Evolutionary conservation across 2,113 vertebrate genomes (phyloP), one percentile per base, ranked within the genome.

Genomic region (Oncorhynchus mykiss): DNA sequence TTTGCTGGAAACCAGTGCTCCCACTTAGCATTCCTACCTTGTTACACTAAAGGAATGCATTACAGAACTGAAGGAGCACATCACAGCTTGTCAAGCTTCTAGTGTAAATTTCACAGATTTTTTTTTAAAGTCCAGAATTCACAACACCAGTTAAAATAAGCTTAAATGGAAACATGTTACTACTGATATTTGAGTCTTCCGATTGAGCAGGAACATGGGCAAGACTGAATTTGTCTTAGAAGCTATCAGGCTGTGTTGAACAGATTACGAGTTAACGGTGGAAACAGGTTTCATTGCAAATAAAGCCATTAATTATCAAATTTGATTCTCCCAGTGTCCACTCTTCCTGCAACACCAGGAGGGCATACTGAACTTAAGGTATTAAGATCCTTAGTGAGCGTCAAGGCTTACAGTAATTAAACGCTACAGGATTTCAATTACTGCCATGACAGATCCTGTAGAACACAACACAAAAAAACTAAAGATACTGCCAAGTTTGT

Each of bases 61-160:
- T 82, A 84, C 83, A 85, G 79, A 84, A 73, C 73, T 72, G 64
- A 78, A 73, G 79, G 73, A 70, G 82, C 71, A 88, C 79, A 86
- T 80, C 81, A 88, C 84, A 89, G 88, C 87, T 76, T 84, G 74
- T 84, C 83, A 80, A 87, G 87, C 83, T 88, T 89, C 85, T 79
- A 81, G 79, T 73, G 64, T 76, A 78, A 59, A 78, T 80, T 77
- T 71, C 76, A 78, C 80, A 70, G 60, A 77, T 77, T 79, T 80
- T 67, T 80, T 67, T 76, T 5, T 20, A 22, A 39, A 78, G 73
- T 57, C 70, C 71, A 73, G 64, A 76, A 57, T 64, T 71, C 39
- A 45, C 39, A 45, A 45, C 39, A 0, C 25, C 74, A 67, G 72
- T 76, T 64, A 60, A 66, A 79, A 45, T 45, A 77, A 27, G 65